These are phyloP conservation scores for Mythimna pallens DNA, from an alignment of 2,888 invertebrate genomes.

Conservation along the genomic window DNA sequence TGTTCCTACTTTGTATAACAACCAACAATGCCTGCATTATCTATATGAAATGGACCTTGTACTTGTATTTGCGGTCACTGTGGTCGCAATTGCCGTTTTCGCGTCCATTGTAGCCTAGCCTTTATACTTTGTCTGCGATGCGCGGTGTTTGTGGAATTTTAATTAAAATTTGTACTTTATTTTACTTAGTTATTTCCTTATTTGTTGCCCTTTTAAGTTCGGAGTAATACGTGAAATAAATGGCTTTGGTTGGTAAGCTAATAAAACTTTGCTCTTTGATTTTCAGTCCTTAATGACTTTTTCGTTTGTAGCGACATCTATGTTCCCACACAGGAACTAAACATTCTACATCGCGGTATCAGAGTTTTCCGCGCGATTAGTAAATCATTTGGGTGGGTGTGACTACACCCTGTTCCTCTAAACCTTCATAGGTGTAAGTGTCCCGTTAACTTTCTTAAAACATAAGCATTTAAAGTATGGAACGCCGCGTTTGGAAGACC, in stretches of 20 bases:
- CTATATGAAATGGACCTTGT: constrained; percentile 17
- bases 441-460: too few relatives aligned
- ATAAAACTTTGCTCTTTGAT: constrained; percentile 17
- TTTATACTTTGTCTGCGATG: constrained; percentile 23
- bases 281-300: constrained; percentile 7
- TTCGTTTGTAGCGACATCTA: not conserved
- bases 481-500: too few relatives aligned
- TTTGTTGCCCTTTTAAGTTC: constrained; percentile 33
- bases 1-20: not conserved
- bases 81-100: not conserved
- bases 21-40: not conserved
- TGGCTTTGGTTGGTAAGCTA: constrained; percentile 11
- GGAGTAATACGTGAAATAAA: constrained; percentile 35
- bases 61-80: constrained; percentile 31
- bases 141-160: constrained; percentile 51
- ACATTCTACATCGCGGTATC: too few relatives aligned
- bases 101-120: constrained; percentile 30
- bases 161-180: constrained; percentile 54
- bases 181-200: constrained; percentile 49
- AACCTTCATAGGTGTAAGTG: too few relatives aligned
- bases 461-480: too few relatives aligned
- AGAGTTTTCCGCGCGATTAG: too few relatives aligned
- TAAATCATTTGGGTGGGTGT: too few relatives aligned
- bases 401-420: too few relatives aligned
- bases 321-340: too few relatives aligned